These are phyloP conservation scores for Salvelinus sp. DNA, from an alignment of 2,113 vertebrate genomes.

Conservation along the genomic window DNA sequence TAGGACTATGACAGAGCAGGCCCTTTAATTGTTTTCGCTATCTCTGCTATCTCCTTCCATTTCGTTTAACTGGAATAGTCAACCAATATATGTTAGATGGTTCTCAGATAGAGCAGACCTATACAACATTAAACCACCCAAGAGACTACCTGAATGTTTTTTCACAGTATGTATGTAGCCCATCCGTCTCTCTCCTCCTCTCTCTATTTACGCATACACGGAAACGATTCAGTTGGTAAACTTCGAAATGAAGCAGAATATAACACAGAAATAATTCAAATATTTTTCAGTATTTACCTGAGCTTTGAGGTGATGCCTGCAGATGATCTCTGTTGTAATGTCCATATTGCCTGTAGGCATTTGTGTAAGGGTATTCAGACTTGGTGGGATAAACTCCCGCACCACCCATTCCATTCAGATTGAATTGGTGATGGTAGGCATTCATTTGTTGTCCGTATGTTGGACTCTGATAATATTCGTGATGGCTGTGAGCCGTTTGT, in stretches of 20 bases:
- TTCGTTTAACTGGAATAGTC: too few relatives aligned
- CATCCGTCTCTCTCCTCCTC: too few relatives aligned
- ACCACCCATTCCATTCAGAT: slow-evolving; percentile 84
- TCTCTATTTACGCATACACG: too few relatives aligned
- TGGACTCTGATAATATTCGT: slow-evolving; percentile 88
- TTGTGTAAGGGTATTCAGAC: slow-evolving; percentile 89
- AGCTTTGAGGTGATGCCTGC: slow-evolving; percentile 84
- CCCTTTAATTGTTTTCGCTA: too few relatives aligned
- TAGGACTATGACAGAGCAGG: too few relatives aligned
- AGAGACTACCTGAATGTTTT: too few relatives aligned
- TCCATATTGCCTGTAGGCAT: slow-evolving; percentile 88
- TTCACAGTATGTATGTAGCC: too few relatives aligned
- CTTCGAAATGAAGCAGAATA: not conserved
- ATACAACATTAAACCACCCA: too few relatives aligned
- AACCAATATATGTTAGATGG: too few relatives aligned
- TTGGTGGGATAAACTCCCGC: slow-evolving; percentile 88
- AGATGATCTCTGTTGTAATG: slow-evolving; percentile 90
- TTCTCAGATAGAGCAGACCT: too few relatives aligned
- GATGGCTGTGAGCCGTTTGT: slow-evolving; percentile 78
- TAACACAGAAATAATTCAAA: not conserved
- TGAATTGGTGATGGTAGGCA: slow-evolving; percentile 91
- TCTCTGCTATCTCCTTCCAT: too few relatives aligned
- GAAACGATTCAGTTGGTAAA: not conserved
- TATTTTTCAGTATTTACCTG: slow-evolving; percentile 76
- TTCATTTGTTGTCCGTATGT: slow-evolving; percentile 85